Evolutionary conservation across 2,797 vertebrate genomes (phyloP).

Genomic region (Cottoperca gobio): DNA sequence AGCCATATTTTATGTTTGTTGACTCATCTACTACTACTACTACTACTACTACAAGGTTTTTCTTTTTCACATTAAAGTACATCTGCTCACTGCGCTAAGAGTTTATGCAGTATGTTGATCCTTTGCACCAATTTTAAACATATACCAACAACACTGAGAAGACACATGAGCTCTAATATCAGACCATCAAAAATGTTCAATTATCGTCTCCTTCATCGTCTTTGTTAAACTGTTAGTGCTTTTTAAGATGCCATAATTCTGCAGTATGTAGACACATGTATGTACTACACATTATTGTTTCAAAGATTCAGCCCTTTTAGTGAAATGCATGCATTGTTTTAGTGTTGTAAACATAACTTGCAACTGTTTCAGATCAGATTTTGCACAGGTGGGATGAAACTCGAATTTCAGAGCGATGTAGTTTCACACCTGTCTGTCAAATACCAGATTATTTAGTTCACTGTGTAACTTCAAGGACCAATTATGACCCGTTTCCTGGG

Average conservation of each 20-base stretch:
- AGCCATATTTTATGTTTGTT: constrained; percentile 21
- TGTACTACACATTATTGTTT: no score
- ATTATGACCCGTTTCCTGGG: constrained; percentile 25
- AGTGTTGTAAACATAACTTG: neutral
- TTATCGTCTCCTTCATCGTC: no score
- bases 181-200: neutral
- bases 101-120: neutral
- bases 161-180: neutral
- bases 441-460: neutral
- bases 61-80: neutral
- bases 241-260: neutral
- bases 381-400: neutral
- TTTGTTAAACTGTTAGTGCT: neutral
- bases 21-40: constrained; percentile 11
- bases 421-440: constrained; percentile 29
- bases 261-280: no score
- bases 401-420: constrained; percentile 1
- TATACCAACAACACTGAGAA: neutral
- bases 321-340: neutral
- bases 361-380: neutral
- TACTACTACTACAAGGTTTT: neutral
- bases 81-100: neutral
- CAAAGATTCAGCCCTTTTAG: neutral
- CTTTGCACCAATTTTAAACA: neutral
- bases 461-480: constrained; percentile 11